Evolutionary conservation across 2,797 vertebrate genomes (phyloP).

Genomic region (Labeo calbasu): DNA sequence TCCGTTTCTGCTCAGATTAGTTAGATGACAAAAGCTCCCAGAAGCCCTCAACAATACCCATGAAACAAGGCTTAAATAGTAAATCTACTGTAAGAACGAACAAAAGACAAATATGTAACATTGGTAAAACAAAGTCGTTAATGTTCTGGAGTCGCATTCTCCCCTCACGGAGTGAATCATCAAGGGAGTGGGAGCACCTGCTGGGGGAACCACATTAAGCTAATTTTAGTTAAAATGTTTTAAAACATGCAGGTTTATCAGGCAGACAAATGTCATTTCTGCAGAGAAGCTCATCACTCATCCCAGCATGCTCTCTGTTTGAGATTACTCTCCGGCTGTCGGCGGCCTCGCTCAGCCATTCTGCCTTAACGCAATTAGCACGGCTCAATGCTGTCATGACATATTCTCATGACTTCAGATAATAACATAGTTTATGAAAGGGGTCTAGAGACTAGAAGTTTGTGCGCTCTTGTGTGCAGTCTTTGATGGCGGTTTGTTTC

Average conservation of each 20-base stretch:
- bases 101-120: conserved; percentile 44
- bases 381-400: conserved; percentile 53
- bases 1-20: conserved; percentile 6
- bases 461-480: not conserved
- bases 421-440: conserved; percentile 39
- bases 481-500: not conserved
- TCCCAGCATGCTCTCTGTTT: conserved; percentile 53
- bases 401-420: conserved; percentile 42
- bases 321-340: conserved; percentile 50
- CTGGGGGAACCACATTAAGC: conserved; percentile 50
- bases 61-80: conserved; percentile 10
- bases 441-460: not conserved
- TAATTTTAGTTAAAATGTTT: conserved; percentile 58
- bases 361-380: conserved; percentile 58
- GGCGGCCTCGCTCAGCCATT: conserved; percentile 43
- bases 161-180: conserved; percentile 31
- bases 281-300: conserved; percentile 55
- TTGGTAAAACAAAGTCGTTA: conserved; percentile 40
- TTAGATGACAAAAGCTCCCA: not conserved
- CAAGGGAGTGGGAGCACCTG: conserved; percentile 39
- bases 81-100: not conserved
- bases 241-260: conserved; percentile 48
- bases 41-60: conserved; percentile 4
- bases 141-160: conserved; percentile 22
- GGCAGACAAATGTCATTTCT: conserved; percentile 51